Conservation (phyloP, 2,113 vertebrate genomes). For the Romanogobio albipinnatus region DNA sequence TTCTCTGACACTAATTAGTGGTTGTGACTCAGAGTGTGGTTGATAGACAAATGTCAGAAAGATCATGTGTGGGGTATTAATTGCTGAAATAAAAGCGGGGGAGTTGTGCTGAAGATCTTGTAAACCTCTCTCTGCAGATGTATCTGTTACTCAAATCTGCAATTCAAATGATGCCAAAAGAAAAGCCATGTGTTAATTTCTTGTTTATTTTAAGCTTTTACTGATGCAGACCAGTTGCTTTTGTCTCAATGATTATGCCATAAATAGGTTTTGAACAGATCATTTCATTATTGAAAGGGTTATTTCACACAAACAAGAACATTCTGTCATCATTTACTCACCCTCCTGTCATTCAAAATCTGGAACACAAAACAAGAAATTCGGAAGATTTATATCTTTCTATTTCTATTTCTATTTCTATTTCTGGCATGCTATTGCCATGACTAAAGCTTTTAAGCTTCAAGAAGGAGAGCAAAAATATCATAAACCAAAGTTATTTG, state of each 20-base stretch:
- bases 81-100: conserved; percentile 71
- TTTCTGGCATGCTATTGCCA: background rate
- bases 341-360: background rate
- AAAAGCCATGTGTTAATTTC: conserved; percentile 38
- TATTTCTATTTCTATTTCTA: too few relatives aligned
- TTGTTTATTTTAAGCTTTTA: background rate
- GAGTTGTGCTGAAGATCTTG: conserved; percentile 45
- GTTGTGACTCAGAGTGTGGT: conserved; percentile 65
- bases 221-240: background rate
- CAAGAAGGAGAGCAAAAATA: background rate
- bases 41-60: conserved; percentile 81
- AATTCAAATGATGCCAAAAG: conserved; percentile 58
- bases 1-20: conserved; percentile 73
- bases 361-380: background rate
- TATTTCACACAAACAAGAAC: background rate
- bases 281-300: background rate
- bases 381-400: background rate
- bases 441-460: background rate
- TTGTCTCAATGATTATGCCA: background rate
- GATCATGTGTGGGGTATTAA: conserved; percentile 72
- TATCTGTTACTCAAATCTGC: conserved; percentile 49
- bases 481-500: background rate
- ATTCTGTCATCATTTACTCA: background rate
- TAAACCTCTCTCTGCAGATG: conserved; percentile 39
- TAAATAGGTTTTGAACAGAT: background rate